These are phyloP conservation scores for Diabrotica balteata DNA, from an alignment of 2,888 invertebrate genomes.

Conservation along the genomic window DNA sequence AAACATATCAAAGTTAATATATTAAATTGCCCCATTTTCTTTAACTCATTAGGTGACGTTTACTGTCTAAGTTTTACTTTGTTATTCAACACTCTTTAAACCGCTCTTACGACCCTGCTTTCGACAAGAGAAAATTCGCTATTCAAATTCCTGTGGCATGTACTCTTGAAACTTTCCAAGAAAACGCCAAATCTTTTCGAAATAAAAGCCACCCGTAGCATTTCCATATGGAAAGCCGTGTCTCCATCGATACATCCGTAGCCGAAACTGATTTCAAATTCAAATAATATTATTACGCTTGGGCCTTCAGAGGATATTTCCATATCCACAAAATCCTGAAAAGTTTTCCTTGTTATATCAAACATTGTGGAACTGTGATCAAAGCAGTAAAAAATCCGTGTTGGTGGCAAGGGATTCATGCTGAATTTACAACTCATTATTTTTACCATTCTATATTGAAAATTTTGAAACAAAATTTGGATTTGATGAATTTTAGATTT, in stretches of 20 bases:
- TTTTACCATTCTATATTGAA: not conserved
- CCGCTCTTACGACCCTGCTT: too few species aligned
- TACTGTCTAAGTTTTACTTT: too few species aligned
- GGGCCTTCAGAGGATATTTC: slow-evolving; percentile 39
- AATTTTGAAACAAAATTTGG: too few species aligned
- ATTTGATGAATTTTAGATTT: too few species aligned
- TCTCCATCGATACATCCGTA: slow-evolving; percentile 27
- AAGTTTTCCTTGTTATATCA: slow-evolving; percentile 45
- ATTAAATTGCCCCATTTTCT: too few species aligned
- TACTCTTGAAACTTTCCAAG: not conserved
- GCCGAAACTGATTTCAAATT: slow-evolving; percentile 44
- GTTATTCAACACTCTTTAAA: too few species aligned
- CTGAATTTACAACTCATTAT: slow-evolving; percentile 15
- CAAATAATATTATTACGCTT: slow-evolving; percentile 46
- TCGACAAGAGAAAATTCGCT: too few species aligned
- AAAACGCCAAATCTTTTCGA: slow-evolving; percentile 9
- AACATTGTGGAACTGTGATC: slow-evolving; percentile 38
- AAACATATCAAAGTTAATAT: too few species aligned
- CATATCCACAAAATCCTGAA: slow-evolving; percentile 42
- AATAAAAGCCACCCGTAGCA: slow-evolving; percentile 13
- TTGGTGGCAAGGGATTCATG: slow-evolving; percentile 7
- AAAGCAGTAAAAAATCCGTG: slow-evolving; percentile 31
- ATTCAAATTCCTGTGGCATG: too few species aligned
- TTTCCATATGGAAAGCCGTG: slow-evolving; percentile 7
- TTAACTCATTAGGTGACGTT: too few species aligned